Conservation (phyloP, 2,888 invertebrate species). For the Cheilosia urbana region DNA sequence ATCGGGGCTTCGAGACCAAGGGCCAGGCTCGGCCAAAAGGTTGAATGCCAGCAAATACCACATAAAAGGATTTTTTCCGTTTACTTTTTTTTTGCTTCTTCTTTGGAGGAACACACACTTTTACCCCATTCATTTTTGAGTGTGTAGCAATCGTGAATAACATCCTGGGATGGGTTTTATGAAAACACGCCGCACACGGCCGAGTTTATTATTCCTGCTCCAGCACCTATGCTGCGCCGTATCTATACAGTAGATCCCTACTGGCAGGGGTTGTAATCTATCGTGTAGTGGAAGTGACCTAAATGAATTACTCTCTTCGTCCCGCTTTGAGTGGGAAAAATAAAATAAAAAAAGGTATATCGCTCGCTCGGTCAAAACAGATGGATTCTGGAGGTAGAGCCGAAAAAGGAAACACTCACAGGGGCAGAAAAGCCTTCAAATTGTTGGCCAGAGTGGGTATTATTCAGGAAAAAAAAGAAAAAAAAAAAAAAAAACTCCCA, state of each 20-base stretch:
- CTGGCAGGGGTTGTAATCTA: conserved; percentile 31
- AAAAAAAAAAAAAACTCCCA: conserved; percentile 10
- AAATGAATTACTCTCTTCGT: conserved; percentile 49
- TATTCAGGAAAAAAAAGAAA: conserved; percentile 12
- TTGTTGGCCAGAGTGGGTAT: conserved; percentile 8
- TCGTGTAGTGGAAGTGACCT: conserved; percentile 49
- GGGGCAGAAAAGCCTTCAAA: conserved; percentile 47
- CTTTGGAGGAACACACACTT: conserved; percentile 12
- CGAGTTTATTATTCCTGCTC: conserved; percentile 51
- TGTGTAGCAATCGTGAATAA: conserved; percentile 42
- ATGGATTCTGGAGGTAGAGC: conserved; percentile 21
- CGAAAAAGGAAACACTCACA: conserved; percentile 29
- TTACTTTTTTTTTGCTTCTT: conserved; percentile 1
- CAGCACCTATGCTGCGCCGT: conserved; percentile 45
- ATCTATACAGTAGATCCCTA: conserved; percentile 12
- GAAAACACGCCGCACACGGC: conserved; percentile 26
- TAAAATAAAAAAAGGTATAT: conserved; percentile 16
- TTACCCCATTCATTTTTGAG: conserved; percentile 35
- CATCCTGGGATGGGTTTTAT: conserved; percentile 51
- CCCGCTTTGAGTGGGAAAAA: conserved; percentile 9
- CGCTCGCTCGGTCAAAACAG: conserved; percentile 40
- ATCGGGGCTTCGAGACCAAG: neutral
- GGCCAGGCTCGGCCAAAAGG: neutral
- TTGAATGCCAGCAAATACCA: conserved; percentile 24
- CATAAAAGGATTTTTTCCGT: conserved; percentile 18